A percentile compares a stretch with the other conserved stretches of the same genome.
Evolutionary conservation across 2,113 vertebrate species (phyloP).

Genomic region (Microtus richardsoni): DNA sequence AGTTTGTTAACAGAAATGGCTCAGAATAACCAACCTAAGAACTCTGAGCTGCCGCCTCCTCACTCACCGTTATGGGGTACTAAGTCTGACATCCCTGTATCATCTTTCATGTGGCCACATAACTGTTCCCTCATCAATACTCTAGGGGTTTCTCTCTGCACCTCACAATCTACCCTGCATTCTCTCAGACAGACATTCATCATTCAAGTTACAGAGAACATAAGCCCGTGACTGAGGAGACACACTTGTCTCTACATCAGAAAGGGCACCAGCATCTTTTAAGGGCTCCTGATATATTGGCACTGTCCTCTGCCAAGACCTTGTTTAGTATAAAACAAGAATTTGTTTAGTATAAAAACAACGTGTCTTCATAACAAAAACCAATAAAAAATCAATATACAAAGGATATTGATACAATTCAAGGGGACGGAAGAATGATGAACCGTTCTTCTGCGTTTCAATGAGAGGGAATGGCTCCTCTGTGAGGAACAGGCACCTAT

Average conservation of each 20-base stretch:
- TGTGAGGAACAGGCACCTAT: background rate
- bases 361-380: background rate
- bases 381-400: background rate
- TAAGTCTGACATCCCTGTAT: background rate
- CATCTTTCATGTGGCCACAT: background rate
- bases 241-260: background rate
- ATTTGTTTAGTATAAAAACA: background rate
- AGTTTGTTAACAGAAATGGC: background rate
- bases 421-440: background rate
- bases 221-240: rapidly evolving
- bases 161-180: background rate
- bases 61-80: background rate
- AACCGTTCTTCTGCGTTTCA: too few species aligned
- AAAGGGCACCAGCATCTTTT: background rate
- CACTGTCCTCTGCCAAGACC: background rate
- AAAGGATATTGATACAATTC: background rate
- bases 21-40: slow-evolving; percentile 6
- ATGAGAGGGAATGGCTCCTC: background rate
- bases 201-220: background rate
- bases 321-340: too few species aligned
- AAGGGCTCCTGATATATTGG: background rate
- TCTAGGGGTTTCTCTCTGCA: background rate
- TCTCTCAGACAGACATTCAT: background rate
- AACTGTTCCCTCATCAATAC: background rate
- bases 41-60: background rate